Evolutionary conservation across 1,140 invertebrate genomes (phyloP), one percentile per base, ranked within the genome.

Genomic region (Bombus sibiricus): DNA sequence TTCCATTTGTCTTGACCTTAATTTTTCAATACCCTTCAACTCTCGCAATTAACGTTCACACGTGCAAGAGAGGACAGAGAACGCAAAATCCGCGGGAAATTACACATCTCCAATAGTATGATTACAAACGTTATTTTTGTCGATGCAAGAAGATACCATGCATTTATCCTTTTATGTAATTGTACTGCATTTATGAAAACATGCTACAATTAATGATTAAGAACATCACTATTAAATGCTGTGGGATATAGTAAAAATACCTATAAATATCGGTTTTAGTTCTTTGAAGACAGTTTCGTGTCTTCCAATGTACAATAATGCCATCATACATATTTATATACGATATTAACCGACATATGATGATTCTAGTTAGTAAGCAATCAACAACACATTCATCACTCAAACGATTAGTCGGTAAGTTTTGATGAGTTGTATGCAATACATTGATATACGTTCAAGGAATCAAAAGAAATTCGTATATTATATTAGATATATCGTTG

Each of bases 1-100:
- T 82, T 8, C 71, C 47, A 28, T 3, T 64, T 64, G 53, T 83
- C 72, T 83, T 75, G 72, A 66, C 81, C 81, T 83, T 83, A 83
- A 83, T 83, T 62, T 68, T 68, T 1, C 62, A 18, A 53, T 37
- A 68, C 34, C 62, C 28, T 53, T 76, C 32, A 15, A 77, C n/a
- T 76, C 43, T 9, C 3, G n/a, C 32, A 62, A 64, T 84, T 68
- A 57, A 68, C 39, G 47, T 62, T n/a, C 18, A 47, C 57, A n/a
- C 10, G 59, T n/a, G 59, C 1, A n/a, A n/a, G 28, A n/a, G 3
- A 13, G 25, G 22, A 32, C 37, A 64, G 34, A 13, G 57, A 62
- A 41, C 6, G 9, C 12, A 66, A 32, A n/a, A 62, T 22, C 18
- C 32, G 39, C 39, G 37, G 28, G 28, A 41, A 41, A 66, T 59